phyloP scores from a whole-genome alignment of 2,888 invertebrate genomes.

The Liodrosophila aerea region DNA sequence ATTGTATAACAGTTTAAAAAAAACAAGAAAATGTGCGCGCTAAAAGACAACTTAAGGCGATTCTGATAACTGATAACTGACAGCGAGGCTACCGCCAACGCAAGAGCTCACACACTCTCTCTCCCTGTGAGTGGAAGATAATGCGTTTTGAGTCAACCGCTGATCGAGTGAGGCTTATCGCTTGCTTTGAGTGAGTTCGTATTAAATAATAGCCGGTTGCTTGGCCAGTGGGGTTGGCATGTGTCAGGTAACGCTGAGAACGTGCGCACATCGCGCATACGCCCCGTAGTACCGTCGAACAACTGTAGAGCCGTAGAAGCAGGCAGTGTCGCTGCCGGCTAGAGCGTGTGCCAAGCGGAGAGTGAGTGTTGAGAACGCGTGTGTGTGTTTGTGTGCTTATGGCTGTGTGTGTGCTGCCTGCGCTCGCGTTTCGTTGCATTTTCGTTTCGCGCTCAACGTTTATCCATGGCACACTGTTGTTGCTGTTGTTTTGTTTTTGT shows the following conservation, averaged over 20 bases:
- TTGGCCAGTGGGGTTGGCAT: slow-evolving; percentile 32
- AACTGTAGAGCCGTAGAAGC: slow-evolving; percentile 4
- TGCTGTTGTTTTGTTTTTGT: neutral
- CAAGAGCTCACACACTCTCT: too few species aligned
- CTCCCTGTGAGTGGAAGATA: too few species aligned
- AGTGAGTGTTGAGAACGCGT: slow-evolving; percentile 16
- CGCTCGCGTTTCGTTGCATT: slow-evolving; percentile 52
- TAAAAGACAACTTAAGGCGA: neutral
- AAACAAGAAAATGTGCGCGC: neutral
- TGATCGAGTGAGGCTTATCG: too few species aligned
- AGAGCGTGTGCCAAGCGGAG: too few species aligned
- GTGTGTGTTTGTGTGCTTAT: neutral
- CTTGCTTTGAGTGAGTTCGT: slow-evolving; percentile 26
- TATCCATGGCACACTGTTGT: slow-evolving; percentile 50
- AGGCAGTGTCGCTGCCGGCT: too few species aligned
- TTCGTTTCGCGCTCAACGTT: slow-evolving; percentile 45
- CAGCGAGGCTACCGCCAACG: slow-evolving; percentile 1
- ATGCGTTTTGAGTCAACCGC: too few species aligned
- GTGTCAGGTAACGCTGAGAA: slow-evolving; percentile 57
- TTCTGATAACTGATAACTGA: too few species aligned
- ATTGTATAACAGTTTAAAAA: too few species aligned
- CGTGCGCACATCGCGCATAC: slow-evolving; percentile 66
- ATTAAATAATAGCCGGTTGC: slow-evolving; percentile 69
- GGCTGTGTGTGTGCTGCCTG: slow-evolving; percentile 2
- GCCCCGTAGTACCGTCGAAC: slow-evolving; percentile 50